Base-by-base conservation (phyloP, 30 jellyfish, hydroid and myxozoan genomes). In the Sanderia malayensis region DNA sequence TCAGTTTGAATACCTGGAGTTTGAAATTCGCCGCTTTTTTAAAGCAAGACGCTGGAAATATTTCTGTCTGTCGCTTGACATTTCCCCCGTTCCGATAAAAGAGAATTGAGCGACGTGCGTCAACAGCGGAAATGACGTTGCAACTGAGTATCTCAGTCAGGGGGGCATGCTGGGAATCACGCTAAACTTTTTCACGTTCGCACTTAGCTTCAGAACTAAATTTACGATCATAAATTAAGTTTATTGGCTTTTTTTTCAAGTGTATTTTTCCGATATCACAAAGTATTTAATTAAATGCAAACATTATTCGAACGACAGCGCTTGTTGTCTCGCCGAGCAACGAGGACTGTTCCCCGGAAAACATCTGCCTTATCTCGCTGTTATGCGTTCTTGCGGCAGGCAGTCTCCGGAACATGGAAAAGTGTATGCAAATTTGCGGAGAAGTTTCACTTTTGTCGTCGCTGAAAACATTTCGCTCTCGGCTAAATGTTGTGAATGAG, bases 371-470 rank as follows among this genome's bases (percentile, higher is more conserved):
- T 78, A 82, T 78, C 82, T 78, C 30, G 70, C 28, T 33, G 71
- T 78, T 47, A 64, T 66, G 89, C 89, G 81, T 78, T n/a, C n/a
- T 78, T 78, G 89, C 89, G 89, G 89, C 89, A 78, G 64, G 64
- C 27, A 15, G 23, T 49, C 64, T 49, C 23, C 27, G 27, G 27
- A 19, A 49, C 8, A 78, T 34, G 24, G 81, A 82, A 65, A 76
- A 78, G 89, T 57, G 82, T 52, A 66, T 64, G 89, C 89, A 46
- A 78, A 78, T 78, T 64, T 78, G 89, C 80, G 82, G 80, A 67
- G 4, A 66, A 30, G 37, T n/a, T n/a, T n/a, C n/a, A n/a, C n/a
- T n/a, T n/a, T n/a, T n/a, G n/a, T n/a, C n/a, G n/a, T 30, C 41
- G 76, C 64, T 49, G 64, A 49, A 49, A 49, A 3, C 27, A 49